Evolutionary conservation across 1,140 invertebrate genomes (phyloP).

Genomic region (Goniozus legneri): DNA sequence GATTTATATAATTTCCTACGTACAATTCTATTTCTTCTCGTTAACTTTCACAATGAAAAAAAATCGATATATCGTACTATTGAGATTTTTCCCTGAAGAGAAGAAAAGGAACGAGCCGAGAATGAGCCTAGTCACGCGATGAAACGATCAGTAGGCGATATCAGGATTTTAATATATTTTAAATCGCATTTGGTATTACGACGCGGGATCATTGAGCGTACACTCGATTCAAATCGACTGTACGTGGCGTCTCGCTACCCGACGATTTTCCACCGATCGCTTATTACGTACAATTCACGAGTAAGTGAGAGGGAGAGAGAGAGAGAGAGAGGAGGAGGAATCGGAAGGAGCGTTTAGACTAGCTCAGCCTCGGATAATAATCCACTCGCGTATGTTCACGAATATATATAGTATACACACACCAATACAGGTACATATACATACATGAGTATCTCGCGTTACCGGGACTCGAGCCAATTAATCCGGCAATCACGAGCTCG

Average conservation of each 20-base stretch:
- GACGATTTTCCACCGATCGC: not conserved
- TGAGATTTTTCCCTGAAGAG: too few species aligned
- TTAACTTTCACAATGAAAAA: too few species aligned
- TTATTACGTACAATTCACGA: slow-evolving; percentile 1
- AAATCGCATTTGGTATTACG: too few species aligned
- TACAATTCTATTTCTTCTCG: too few species aligned
- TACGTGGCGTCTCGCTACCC: not conserved
- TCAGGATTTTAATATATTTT: too few species aligned
- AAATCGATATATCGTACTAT: too few species aligned
- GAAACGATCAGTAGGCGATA: not conserved
- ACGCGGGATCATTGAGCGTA: not conserved
- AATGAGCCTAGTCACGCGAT: too few species aligned
- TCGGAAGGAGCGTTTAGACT: slow-evolving; percentile 27
- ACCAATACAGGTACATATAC: too few species aligned
- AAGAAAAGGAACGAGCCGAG: too few species aligned
- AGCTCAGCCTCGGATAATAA: slow-evolving; percentile 30
- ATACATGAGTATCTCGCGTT: too few species aligned
- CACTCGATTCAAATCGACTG: not conserved
- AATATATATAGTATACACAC: not conserved
- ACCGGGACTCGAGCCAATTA: too few species aligned
- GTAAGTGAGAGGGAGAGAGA: not conserved
- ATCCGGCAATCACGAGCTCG: slow-evolving; percentile 42
- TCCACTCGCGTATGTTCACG: slow-evolving; percentile 13
- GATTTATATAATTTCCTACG: too few species aligned
- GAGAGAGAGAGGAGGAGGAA: slow-evolving; percentile 2